Base-by-base conservation (phyloP, 2,797 vertebrate genomes). In the Gadopsis marmoratus region DNA sequence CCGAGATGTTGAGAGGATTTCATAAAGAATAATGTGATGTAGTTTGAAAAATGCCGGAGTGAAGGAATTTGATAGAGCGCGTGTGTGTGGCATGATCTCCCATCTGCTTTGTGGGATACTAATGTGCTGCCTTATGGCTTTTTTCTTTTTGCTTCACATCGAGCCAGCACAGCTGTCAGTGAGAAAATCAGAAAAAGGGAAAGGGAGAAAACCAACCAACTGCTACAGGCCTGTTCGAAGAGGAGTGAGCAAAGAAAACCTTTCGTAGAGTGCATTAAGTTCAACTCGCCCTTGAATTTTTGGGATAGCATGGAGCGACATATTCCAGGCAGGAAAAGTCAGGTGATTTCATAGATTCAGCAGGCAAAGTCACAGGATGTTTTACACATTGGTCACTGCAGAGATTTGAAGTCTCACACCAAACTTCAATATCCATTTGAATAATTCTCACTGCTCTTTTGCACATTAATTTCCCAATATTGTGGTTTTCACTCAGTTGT, bases 81-180 rank as follows among this genome's bases (percentile, higher is more conserved):
- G 35, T 76, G 84, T 91, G 91, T 87, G 90, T 91, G 90, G 89
- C 77, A 88, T 61, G 75, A 77, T 84, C 82, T 83, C 65, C 84
- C 89, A 92, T 89, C 87, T 91, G 88, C 69, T 89, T 71, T 61
- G 88, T 58, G 76, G 86, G 78, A 83, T 68, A 23, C 67, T 66
- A 85, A 92, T 87, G 70, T 84, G 89, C 86, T 86, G 89, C 39
- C 71, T 83, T 85, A 56, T 72, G 55, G 63, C 56, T 63, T 82
- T 81, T 86, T 74, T 81, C 48, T 68, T 74, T 77, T 63, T 72
- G 43, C 82, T 92, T 91, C 78, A 69, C 84, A 45, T 67, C 11
- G n/a, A 83, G 86, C 86, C 84, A 87, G 59, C 83, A 79, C 88
- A 91, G 88, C 88, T 91, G 91, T 86, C 75, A 66, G 70, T 11